phyloP scores from a whole-genome alignment of 2,797 vertebrate species.

The Ptychobarbus kaznakovi region DNA sequence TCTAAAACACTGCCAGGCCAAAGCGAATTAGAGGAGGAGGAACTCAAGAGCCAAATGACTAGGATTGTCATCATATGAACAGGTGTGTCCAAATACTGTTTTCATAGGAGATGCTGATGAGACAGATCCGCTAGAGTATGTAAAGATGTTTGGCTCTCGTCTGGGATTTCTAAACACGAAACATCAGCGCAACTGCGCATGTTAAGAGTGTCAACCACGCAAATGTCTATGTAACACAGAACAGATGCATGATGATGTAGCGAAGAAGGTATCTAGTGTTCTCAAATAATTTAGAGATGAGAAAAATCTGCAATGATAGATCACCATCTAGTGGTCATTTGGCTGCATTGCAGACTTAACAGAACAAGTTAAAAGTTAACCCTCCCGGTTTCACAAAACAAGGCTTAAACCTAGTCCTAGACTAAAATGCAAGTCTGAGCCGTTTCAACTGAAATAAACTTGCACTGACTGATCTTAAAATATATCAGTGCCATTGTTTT shows the following conservation, averaged over 20 bases:
- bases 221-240: constrained; percentile 4
- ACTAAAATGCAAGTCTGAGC: too few species aligned
- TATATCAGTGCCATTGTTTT: too few species aligned
- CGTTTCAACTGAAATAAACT: too few species aligned
- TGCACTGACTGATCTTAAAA: too few species aligned
- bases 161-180: constrained; percentile 4
- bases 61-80: constrained; percentile 49
- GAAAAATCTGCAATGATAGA: constrained; percentile 48
- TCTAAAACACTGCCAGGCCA: constrained; percentile 56
- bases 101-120: constrained; percentile 36
- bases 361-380: background rate
- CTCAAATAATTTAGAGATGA: background rate
- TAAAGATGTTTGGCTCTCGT: constrained; percentile 6
- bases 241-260: constrained; percentile 23
- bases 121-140: background rate
- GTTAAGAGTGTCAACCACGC: constrained; percentile 14
- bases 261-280: background rate
- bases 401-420: too few species aligned
- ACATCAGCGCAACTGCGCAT: background rate
- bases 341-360: background rate
- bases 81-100: constrained; percentile 44
- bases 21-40: constrained; percentile 42
- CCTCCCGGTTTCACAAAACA: too few species aligned
- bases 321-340: constrained; percentile 72
- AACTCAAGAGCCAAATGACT: constrained; percentile 41